Base-by-base conservation (phyloP, 2,888 invertebrate species). In the Plutella xylostella region DNA sequence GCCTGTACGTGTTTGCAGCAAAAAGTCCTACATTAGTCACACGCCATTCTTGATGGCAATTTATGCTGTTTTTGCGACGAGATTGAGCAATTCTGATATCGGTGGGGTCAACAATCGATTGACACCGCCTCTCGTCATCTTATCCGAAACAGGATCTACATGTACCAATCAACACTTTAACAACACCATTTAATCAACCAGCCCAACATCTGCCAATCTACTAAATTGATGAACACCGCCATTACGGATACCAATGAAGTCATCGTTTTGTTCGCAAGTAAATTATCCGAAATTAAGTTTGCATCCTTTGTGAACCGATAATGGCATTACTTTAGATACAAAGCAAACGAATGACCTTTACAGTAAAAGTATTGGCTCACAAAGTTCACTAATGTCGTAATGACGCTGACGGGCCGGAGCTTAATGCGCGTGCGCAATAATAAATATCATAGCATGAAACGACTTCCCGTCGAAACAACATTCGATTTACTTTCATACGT, bases 101-200 rank as follows among this genome's bases (percentile, higher is more conserved):
- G 58, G 54, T 53, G 55, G 57, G 66, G 63, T 71, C 64, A 72
- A 72, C 58, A 63, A 66, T 66, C 71, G 64, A 40, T 44, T 49
- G 46, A 49, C 43, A 58, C 64, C 65, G 30, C 19, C 30, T 66
- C 56, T 58, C 60, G 61, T 56, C 60, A 58, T 55, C 60, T 58
- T 60, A 60, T 61, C 66, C 61, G 61, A 58, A 59, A 60, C 66
- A 65, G 65, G 67, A 69, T 68, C 61, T 55, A 57, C 56, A 54
- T 57, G 52, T 54, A n/a, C n/a, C n/a, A n/a, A n/a, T n/a, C n/a
- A n/a, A n/a, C n/a, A n/a, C n/a, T n/a, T n/a, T n/a, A n/a, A n/a
- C n/a, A n/a, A n/a, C 53, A 54, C 49, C 59, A 63, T 58, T 61
- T 57, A 37, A 20, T 37, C n/a, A 37, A 11, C 18, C 19, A 9